Percentiles rank a stretch among this genome's conserved stretches.
phyloP scores from a whole-genome alignment of 2,113 vertebrate genomes.

The Gadus chalcogrammus region DNA sequence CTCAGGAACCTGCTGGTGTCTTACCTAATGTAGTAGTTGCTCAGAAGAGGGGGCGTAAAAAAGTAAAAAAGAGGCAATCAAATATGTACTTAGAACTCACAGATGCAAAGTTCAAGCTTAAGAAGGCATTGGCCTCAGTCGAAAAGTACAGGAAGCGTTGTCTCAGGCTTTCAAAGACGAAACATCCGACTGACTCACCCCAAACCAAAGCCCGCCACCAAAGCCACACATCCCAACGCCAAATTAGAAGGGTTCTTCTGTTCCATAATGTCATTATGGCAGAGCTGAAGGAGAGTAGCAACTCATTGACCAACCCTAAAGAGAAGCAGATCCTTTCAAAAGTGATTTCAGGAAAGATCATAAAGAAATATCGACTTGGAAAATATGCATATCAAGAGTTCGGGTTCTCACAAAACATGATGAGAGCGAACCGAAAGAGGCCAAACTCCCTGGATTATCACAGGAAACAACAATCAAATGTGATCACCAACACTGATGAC shows the following conservation, averaged over 20 bases:
- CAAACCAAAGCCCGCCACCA: constrained; percentile 6
- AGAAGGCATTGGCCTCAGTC: background rate
- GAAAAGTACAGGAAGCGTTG: constrained; percentile 6
- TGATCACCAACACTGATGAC: background rate
- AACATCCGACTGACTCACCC: background rate
- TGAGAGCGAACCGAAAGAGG: constrained; percentile 7
- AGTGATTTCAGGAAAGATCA: background rate
- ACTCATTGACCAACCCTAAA: background rate
- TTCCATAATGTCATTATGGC: constrained; percentile 5
- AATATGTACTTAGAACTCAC: background rate
- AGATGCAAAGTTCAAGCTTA: background rate
- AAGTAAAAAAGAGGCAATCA: constrained; percentile 1
- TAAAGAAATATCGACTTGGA: constrained; percentile 2
- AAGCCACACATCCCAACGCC: background rate
- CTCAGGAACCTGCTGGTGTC: background rate
- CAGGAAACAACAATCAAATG: background rate
- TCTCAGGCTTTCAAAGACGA: constrained; percentile 5
- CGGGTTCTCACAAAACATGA: constrained; percentile 10
- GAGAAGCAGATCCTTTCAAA: constrained; percentile 7
- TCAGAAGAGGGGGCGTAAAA: constrained; percentile 2
- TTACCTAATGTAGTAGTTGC: background rate
- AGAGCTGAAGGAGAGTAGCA: background rate
- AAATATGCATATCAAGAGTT: constrained; percentile 2
- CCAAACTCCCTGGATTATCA: constrained; percentile 2
- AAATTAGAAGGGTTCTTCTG: background rate